These are phyloP conservation scores for Ommatoiulus sabulosus DNA, from an alignment of 2,888 invertebrate genomes.

Conservation along the genomic window DNA sequence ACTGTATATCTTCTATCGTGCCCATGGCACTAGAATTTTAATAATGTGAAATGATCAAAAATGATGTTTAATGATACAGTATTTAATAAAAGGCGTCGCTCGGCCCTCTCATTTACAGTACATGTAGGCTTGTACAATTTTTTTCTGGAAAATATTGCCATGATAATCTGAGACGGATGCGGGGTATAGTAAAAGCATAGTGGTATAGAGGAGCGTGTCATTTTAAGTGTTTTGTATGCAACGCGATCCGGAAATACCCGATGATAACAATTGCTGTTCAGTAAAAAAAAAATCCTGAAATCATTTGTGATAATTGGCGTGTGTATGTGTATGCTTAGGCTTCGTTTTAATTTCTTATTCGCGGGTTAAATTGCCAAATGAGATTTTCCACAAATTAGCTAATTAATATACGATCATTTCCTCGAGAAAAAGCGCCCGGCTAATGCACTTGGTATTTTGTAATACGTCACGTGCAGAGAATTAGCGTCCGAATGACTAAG, in stretches of 20 bases:
- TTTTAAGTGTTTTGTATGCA: constrained; percentile 19
- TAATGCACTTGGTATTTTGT: constrained; percentile 31
- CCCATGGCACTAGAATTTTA: too few relatives aligned
- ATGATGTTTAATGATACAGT: too few relatives aligned
- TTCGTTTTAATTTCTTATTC: neutral
- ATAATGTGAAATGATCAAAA: too few relatives aligned
- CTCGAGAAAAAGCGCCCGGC: neutral
- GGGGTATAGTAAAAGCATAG: too few relatives aligned
- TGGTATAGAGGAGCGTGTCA: neutral
- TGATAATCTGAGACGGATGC: too few relatives aligned
- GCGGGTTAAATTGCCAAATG: neutral
- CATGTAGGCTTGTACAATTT: too few relatives aligned
- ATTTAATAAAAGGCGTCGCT: too few relatives aligned
- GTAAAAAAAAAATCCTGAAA: neutral
- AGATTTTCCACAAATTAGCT: neutral
- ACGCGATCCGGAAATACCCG: neutral
- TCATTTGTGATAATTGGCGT: constrained; percentile 11
- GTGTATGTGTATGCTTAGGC: neutral
- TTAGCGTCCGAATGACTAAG: neutral
- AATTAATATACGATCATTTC: neutral
- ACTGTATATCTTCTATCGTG: too few relatives aligned
- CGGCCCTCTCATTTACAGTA: neutral
- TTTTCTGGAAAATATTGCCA: too few relatives aligned
- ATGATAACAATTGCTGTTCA: neutral
- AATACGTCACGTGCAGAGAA: neutral